Evolutionary conservation across 2,113 vertebrate genomes (phyloP), one percentile per base, ranked within the genome.

Genomic region (Oncorhynchus clarkii): DNA sequence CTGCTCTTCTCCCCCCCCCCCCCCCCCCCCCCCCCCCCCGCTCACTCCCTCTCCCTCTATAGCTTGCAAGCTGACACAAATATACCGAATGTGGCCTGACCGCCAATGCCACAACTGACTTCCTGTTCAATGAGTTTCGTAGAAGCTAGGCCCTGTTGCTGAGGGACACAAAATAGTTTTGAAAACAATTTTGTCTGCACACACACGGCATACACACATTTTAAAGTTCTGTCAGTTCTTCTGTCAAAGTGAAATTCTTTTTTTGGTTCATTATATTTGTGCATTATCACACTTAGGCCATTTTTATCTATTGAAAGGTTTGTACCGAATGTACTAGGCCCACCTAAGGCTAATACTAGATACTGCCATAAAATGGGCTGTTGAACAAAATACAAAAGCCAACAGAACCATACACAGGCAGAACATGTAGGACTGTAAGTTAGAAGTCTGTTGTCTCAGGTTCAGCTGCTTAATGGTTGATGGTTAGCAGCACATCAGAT

Each of bases 81-180:
- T 88, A 90, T 79, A 92, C 83, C 73, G 78, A 89, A 79, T 90
- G 83, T 51, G 89, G 89, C 90, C 83, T 85, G 86, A 88, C 92
- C 91, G 82, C 89, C 48, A 75, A 88, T 89, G 87, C 91, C 93
- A 91, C 93, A 93, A 92, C 92, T 88, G 85, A 92, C 93, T 94
- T 93, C 92, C 93, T 93, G 92, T 90, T 92, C 82, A 79, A 77
- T 86, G 79, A 77, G 88, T 89, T 91, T 91, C 90, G 77, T 73
- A 86, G 82, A 18, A n/a, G 66, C 78, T 45, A 51, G 80, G 83
- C 65, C 72, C 16, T 79, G 90, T 90, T 92, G 88, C 89, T 87
- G 76, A 60, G 88, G 83, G 83, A 90, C 85, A 87, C 85, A 80
- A 84, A 84, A 72, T 54, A 67, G 11, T 69, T 80, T 70, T 75